Percentiles rank a stretch among this genome's conserved stretches.
Conservation (phyloP, 2,113 vertebrate genomes). For the Corythoichthys haematopterus region DNA sequence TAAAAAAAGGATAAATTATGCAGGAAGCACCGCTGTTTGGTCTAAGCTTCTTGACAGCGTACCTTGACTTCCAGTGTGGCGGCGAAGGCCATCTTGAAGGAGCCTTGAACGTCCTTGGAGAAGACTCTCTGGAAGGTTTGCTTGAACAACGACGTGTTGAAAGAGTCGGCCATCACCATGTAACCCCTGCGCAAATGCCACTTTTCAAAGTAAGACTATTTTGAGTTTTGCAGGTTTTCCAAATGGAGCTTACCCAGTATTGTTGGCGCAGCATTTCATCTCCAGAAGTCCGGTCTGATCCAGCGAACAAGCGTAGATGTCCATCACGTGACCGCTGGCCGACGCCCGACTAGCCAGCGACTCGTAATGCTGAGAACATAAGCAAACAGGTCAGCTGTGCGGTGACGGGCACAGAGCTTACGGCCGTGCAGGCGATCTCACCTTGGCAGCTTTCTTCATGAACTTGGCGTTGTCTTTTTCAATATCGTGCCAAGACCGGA, state of each 20-base stretch:
- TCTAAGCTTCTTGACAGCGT: background rate
- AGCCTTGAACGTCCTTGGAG: conserved; percentile 87
- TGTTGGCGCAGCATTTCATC: conserved; percentile 96
- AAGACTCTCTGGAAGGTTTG: conserved; percentile 98
- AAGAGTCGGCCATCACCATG: conserved; percentile 98
- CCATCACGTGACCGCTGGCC: conserved; percentile 88
- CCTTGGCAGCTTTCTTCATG: conserved; percentile 96
- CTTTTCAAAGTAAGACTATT: no score
- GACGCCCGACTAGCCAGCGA: conserved; percentile 86
- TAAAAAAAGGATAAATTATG: background rate
- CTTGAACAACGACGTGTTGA: conserved; percentile 97
- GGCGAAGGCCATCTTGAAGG: conserved; percentile 96
- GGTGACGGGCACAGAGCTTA: background rate
- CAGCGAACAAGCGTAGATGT: conserved; percentile 93
- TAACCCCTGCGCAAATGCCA: conserved; percentile 77
- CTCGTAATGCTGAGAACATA: conserved; percentile 84
- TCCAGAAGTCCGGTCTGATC: conserved; percentile 95
- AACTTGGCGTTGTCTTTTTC: conserved; percentile 98
- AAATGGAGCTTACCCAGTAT: conserved; percentile 77
- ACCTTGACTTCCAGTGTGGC: conserved; percentile 97
- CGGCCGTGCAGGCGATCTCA: conserved; percentile 46
- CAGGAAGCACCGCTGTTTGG: background rate
- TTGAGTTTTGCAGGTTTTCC: no score
- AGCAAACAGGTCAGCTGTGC: background rate
- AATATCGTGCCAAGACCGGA: conserved; percentile 97